Conservation (phyloP, 2,113 vertebrate genomes). For the Strigops habroptila region DNA sequence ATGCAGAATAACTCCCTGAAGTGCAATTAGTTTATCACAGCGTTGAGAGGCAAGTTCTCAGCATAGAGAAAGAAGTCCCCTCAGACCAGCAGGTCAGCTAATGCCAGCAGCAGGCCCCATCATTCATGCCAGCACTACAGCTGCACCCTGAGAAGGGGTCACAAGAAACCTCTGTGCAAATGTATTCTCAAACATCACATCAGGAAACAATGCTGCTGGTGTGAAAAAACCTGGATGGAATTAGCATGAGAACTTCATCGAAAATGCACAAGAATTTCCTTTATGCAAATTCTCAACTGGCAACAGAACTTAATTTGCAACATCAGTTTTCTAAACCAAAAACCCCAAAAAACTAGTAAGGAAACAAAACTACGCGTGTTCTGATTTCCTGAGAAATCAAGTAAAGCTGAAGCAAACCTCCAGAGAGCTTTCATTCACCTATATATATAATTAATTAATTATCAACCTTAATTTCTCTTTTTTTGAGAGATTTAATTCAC, state of each 20-base stretch:
- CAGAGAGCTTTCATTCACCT: neutral
- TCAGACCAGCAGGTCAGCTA: neutral
- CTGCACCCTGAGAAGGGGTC: neutral
- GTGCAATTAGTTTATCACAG: neutral
- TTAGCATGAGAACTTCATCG: neutral
- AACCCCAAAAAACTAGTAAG: neutral
- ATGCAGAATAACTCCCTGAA: neutral
- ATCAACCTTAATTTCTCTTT: neutral
- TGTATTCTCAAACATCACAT: neutral
- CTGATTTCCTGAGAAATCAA: neutral
- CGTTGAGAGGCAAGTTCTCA: neutral
- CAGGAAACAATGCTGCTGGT: neutral
- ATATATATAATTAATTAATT: neutral
- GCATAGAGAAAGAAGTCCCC: accelerated
- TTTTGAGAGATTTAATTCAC: neutral
- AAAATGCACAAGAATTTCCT: neutral
- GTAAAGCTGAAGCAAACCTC: neutral
- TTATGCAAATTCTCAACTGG: neutral
- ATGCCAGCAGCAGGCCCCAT: neutral
- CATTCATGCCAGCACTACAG: neutral
- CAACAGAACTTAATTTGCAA: neutral
- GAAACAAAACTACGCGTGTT: neutral
- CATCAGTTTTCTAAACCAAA: neutral
- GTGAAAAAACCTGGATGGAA: neutral
- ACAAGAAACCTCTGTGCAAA: neutral